Conservation (phyloP, 2,888 invertebrate genomes). For the Myopa testacea region DNA sequence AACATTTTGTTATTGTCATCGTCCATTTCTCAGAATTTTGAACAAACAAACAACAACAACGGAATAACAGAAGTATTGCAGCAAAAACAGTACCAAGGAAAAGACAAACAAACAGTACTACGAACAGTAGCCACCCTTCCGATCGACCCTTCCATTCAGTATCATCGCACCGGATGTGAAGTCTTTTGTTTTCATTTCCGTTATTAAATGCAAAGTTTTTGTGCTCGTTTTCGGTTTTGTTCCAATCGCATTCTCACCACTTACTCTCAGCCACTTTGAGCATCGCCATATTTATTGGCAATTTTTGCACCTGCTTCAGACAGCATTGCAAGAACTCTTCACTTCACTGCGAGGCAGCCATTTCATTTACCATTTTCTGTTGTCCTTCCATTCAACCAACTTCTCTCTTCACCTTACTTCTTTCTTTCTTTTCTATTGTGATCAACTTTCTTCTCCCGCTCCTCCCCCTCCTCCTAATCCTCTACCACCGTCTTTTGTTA, state of each 20-base stretch:
- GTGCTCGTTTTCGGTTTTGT: constrained; percentile 9
- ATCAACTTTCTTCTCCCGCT: no score
- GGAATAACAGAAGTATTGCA: background rate
- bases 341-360: background rate
- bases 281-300: background rate
- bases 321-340: background rate
- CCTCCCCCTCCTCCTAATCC: no score
- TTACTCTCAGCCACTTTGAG: background rate
- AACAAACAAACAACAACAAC: constrained; percentile 8
- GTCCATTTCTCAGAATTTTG: background rate
- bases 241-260: background rate
- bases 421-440: no score
- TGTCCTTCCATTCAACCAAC: no score
- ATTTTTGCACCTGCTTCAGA: background rate
- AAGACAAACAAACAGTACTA: no score
- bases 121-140: no score
- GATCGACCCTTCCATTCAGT: constrained; percentile 39
- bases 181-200: constrained; percentile 63
- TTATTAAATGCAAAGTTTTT: constrained; percentile 57
- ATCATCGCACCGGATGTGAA: constrained; percentile 41
- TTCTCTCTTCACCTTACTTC: no score
- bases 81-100: no score
- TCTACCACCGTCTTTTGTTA: background rate
- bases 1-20: no score
- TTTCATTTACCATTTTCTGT: background rate